These are phyloP conservation scores for Crocidura indochinensis DNA, from an alignment of 2,797 vertebrate genomes.

Conservation along the genomic window DNA sequence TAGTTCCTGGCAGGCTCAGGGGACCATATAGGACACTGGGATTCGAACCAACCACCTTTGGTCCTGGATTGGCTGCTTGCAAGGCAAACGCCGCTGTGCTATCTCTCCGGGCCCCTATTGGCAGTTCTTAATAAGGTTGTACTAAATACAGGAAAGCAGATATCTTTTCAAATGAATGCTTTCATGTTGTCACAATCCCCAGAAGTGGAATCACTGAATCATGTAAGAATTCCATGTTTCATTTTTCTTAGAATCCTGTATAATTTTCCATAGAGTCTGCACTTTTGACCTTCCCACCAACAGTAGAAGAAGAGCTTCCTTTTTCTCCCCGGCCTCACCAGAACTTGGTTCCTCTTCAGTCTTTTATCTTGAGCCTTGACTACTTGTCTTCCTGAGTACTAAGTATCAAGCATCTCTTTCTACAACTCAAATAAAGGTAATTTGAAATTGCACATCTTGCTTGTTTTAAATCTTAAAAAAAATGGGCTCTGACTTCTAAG, in stretches of 20 bases:
- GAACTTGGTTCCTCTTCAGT: no score
- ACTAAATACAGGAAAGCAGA: background rate
- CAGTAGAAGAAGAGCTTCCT: background rate
- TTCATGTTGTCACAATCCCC: background rate
- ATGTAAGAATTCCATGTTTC: background rate
- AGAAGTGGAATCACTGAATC: background rate
- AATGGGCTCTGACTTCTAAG: slow-evolving; percentile 10
- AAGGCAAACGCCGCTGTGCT: no score
- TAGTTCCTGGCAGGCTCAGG: no score
- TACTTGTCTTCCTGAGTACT: background rate
- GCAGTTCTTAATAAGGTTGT: background rate
- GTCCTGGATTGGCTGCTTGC: no score
- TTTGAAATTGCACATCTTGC: background rate
- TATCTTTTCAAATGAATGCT: background rate
- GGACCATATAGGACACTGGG: no score
- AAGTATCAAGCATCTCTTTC: background rate
- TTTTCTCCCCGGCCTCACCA: background rate
- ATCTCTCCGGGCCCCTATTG: no score
- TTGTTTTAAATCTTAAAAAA: slow-evolving; percentile 14
- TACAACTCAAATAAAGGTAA: background rate
- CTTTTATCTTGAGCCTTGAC: no score
- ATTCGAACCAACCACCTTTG: no score
- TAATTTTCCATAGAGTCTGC: background rate
- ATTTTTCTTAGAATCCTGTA: background rate
- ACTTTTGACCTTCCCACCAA: background rate